Evolutionary conservation across 2,113 vertebrate genomes (phyloP).

Genomic region (Eurystomus gularis): DNA sequence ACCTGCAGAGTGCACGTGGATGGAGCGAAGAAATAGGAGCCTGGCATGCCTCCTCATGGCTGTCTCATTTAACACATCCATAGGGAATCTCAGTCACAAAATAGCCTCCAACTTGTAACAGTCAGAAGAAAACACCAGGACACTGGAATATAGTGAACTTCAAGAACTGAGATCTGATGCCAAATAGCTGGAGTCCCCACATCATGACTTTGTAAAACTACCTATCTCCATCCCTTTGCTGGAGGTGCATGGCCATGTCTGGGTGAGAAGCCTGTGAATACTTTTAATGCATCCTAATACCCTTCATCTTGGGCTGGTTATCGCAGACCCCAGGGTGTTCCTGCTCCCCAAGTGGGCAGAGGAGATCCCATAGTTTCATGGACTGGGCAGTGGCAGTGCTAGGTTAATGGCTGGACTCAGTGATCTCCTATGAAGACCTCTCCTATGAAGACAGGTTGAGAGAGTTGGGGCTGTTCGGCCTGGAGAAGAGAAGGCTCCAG

Average conservation of each 20-base stretch:
- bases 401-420: not conserved
- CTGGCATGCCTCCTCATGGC: not conserved
- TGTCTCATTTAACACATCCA: not conserved
- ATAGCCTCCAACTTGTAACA: not conserved
- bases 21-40: not conserved
- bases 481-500: too few species aligned
- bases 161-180: not conserved
- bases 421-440: too few species aligned
- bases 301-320: not conserved
- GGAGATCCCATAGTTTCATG: not conserved
- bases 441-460: too few species aligned
- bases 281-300: not conserved
- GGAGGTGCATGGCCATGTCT: accelerated
- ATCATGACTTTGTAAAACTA: not conserved
- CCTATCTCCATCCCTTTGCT: not conserved
- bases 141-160: accelerated
- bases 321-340: not conserved
- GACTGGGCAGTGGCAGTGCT: not conserved
- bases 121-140: not conserved
- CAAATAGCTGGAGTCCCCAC: not conserved
- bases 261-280: not conserved
- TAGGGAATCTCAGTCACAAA: not conserved
- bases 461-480: too few species aligned
- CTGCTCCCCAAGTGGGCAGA: accelerated
- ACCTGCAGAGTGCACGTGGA: not conserved